These are phyloP conservation scores for Lepidochrysops patricia DNA, from an alignment of 2,888 invertebrate species.

Conservation along the genomic window DNA sequence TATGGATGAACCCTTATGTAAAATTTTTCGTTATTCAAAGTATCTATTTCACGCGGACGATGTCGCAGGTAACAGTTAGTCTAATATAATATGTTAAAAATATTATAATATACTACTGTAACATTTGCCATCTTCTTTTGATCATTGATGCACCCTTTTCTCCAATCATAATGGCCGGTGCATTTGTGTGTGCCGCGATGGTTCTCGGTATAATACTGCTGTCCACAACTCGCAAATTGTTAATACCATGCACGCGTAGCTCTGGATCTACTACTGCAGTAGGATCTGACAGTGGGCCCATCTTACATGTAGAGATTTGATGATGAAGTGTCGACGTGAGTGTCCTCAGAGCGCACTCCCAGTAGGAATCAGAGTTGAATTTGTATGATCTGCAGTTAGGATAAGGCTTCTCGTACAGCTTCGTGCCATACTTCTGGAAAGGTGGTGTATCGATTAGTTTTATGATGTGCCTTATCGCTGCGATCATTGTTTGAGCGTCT, in stretches of 20 bases:
- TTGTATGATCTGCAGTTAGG: conserved; percentile 68
- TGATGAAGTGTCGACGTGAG: conserved; percentile 79
- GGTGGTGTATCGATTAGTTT: conserved; percentile 72
- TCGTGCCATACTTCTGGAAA: conserved; percentile 76
- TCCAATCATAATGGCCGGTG: conserved; percentile 81
- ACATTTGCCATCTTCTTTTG: conserved; percentile 58
- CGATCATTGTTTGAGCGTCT: conserved; percentile 75
- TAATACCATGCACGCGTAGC: conserved; percentile 75
- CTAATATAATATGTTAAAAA: neutral
- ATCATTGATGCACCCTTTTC: conserved; percentile 82
- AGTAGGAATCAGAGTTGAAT: conserved; percentile 77
- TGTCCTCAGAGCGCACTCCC: conserved; percentile 78
- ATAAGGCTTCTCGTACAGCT: conserved; percentile 66
- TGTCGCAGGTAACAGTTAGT: no score
- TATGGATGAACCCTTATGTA: no score
- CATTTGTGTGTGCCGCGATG: conserved; percentile 78
- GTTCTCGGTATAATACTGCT: conserved; percentile 80
- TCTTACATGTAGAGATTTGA: conserved; percentile 80
- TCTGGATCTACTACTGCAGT: conserved; percentile 77
- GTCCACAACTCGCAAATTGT: conserved; percentile 78
- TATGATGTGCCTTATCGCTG: conserved; percentile 73
- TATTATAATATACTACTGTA: neutral
- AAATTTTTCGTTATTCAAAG: no score
- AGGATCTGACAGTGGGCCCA: conserved; percentile 75
- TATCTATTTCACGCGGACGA: no score